These are phyloP conservation scores for Eira barbara DNA, from an alignment of 2,113 vertebrate species.

Conservation along the genomic window DNA sequence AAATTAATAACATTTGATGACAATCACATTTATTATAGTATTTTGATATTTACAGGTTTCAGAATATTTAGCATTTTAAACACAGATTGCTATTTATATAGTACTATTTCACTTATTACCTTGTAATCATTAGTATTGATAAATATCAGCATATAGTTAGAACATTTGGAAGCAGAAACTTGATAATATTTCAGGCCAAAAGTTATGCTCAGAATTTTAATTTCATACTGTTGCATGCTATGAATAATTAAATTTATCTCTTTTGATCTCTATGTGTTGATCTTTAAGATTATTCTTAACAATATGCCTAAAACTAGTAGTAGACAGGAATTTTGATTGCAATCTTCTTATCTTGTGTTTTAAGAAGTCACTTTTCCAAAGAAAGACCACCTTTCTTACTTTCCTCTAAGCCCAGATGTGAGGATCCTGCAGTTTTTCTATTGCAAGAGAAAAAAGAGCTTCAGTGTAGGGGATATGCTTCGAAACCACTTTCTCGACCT, in stretches of 20 bases:
- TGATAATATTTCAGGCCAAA: not conserved
- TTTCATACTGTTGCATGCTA: not conserved
- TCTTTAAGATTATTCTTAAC: slow-evolving; percentile 1
- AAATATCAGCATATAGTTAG: not conserved
- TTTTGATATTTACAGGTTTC: not conserved
- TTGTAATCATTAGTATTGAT: slow-evolving; percentile 20
- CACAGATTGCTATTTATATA: not conserved
- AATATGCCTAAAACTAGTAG: not conserved
- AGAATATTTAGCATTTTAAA: not conserved
- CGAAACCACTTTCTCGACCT: not conserved
- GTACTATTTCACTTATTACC: not conserved
- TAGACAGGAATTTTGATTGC: not conserved
- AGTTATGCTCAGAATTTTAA: slow-evolving; percentile 10
- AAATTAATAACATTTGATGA: not conserved
- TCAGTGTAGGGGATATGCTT: not conserved
- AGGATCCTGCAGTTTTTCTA: not conserved
- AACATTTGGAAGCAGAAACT: not conserved
- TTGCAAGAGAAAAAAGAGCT: not conserved
- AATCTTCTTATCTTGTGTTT: not conserved
- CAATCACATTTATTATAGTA: not conserved
- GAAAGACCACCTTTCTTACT: not conserved
- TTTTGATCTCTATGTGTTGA: slow-evolving; percentile 9
- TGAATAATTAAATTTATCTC: not conserved
- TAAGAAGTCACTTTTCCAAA: slow-evolving; percentile 21
- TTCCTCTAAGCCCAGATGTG: not conserved